Evolutionary conservation across 2,888 invertebrate genomes (phyloP).

Genomic region (Drosophila borealis): DNA sequence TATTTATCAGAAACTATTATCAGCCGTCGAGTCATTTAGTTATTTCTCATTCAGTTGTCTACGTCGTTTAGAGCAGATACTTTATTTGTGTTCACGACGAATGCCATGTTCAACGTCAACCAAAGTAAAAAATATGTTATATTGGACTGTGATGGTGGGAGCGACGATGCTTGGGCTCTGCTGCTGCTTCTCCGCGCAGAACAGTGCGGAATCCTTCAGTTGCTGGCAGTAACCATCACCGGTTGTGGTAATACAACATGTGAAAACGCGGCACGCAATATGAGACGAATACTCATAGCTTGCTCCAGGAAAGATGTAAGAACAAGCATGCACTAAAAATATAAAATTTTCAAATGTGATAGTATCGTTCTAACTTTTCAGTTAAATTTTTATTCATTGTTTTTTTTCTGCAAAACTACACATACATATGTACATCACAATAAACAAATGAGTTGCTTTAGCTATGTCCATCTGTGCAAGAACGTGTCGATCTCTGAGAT

Average conservation of each 20-base stretch:
- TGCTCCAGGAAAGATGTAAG: slow-evolving; percentile 88
- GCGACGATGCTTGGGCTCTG: slow-evolving; percentile 88
- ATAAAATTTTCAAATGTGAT: no score
- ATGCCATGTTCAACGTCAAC: slow-evolving; percentile 18
- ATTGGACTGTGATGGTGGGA: slow-evolving; percentile 88
- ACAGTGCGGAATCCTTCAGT: slow-evolving; percentile 56
- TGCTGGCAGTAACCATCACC: slow-evolving; percentile 90
- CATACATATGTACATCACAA: no score
- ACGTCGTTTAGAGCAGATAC: background rate
- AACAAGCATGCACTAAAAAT: background rate
- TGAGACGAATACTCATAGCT: slow-evolving; percentile 88
- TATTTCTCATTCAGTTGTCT: slow-evolving; percentile 2
- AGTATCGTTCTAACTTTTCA: no score
- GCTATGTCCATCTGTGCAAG: no score
- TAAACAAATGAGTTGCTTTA: no score
- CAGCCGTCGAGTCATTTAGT: background rate
- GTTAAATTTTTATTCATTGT: no score
- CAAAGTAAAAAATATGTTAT: slow-evolving; percentile 82
- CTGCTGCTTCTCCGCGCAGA: slow-evolving; percentile 87
- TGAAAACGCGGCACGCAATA: slow-evolving; percentile 89
- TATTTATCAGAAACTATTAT: slow-evolving; percentile 23
- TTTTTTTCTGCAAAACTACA: no score
- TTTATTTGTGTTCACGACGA: background rate
- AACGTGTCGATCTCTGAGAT: no score
- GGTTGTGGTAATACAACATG: slow-evolving; percentile 90